phyloP scores from a whole-genome alignment of 1,140 invertebrate species.

The Leucophenga varia region DNA sequence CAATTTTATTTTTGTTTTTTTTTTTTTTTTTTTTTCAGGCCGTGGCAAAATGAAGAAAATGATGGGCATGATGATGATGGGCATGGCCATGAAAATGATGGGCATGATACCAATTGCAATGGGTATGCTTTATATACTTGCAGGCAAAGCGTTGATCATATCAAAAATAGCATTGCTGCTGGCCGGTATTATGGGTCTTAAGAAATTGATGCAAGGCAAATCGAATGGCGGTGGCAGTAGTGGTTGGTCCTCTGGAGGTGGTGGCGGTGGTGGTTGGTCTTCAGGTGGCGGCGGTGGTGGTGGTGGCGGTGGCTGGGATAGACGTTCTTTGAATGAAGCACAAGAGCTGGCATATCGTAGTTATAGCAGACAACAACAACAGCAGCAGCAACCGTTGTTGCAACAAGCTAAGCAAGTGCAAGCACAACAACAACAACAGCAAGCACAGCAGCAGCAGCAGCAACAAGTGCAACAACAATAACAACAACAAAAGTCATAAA shows the following conservation, averaged over 20 bases:
- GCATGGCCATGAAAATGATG: conserved; percentile 73
- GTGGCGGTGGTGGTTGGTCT: conserved; percentile 65
- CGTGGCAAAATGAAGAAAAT: conserved; percentile 79
- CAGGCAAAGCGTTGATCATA: conserved; percentile 76
- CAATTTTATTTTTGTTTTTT: conserved; percentile 4
- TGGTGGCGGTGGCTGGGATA: conserved; percentile 57
- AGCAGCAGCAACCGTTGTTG: conserved; percentile 14
- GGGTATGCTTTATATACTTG: conserved; percentile 71
- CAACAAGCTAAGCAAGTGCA: conserved; percentile 13
- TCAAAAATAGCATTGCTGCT: conserved; percentile 76
- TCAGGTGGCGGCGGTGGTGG: conserved; percentile 58
- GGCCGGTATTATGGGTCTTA: conserved; percentile 75
- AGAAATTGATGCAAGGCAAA: conserved; percentile 72
- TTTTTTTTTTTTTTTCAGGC: conserved; percentile 58
- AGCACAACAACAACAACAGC: conserved; percentile 10
- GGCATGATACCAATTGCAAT: conserved; percentile 72
- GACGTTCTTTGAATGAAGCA: conserved; percentile 58
- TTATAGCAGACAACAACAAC: conserved; percentile 48
- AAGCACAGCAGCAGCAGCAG: conserved; percentile 19
- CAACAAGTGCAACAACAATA: conserved; percentile 19
- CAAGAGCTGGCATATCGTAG: conserved; percentile 71
- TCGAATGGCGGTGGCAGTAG: conserved; percentile 60
- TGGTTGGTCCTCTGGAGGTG: conserved; percentile 60
- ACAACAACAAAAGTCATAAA: conserved; percentile 7
- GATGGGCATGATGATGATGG: conserved; percentile 83